Conservation (phyloP, 2,797 vertebrate species). For the Crenuchus spilurus region DNA sequence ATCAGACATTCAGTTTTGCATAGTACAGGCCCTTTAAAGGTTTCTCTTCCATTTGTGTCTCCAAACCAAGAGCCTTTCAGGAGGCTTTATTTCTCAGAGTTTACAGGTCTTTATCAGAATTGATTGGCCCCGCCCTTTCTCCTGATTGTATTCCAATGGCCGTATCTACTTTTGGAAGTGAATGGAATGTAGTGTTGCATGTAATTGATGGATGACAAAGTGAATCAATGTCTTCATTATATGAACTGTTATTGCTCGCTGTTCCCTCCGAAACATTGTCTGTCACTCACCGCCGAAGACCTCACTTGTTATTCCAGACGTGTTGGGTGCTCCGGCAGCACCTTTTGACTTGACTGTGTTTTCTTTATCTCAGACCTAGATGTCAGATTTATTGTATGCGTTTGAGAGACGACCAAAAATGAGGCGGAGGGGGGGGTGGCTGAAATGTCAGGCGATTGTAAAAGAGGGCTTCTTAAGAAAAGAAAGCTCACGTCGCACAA, state of each 20-base stretch:
- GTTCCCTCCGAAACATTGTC: conserved; percentile 51
- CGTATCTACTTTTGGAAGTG: not conserved
- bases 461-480: conserved; percentile 35
- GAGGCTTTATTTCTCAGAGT: not conserved
- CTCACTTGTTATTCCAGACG: conserved; percentile 60
- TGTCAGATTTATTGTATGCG: conserved; percentile 46
- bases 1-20: no score
- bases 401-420: conserved; percentile 33
- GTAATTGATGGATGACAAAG: conserved; percentile 45
- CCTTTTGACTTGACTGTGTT: conserved; percentile 51
- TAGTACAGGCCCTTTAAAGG: no score
- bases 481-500: conserved; percentile 30
- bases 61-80: not conserved
- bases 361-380: conserved; percentile 47
- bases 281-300: conserved; percentile 64
- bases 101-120: not conserved
- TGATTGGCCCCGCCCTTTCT: not conserved
- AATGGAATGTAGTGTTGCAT: conserved; percentile 3
- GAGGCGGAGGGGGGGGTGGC: not conserved
- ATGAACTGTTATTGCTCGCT: conserved; percentile 25
- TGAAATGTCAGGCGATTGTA: conserved; percentile 48
- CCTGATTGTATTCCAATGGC: not conserved
- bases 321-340: conserved; percentile 50
- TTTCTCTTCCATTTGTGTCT: no score
- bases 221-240: conserved; percentile 45